Base-by-base conservation (phyloP, 2,797 vertebrate genomes). In the Gephyroberyx darwinii region DNA sequence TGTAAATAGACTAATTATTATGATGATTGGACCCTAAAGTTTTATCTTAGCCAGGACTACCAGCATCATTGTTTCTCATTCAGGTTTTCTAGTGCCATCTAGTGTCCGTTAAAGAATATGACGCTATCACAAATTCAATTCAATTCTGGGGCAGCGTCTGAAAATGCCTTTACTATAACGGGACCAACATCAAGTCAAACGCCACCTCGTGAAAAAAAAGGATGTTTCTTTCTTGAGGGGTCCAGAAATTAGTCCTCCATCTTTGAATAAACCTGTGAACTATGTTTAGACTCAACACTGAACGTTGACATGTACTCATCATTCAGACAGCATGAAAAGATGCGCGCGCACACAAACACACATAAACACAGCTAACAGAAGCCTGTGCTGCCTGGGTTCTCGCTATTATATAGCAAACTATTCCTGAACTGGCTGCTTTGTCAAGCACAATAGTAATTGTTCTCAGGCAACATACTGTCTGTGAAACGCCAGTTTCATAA, bases 391-490 rank as follows among this genome's bases (percentile, higher is more conserved):
- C 26, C 26, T 1, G 3, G 8, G 48, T 9, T 48, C 63, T 80
- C 65, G 63, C 69, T 62, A 53, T 60, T 51, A 86, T 85, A 80
- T 76, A 84, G 77, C 65, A 77, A 84, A 67, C 59, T n/a, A 16
- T 90, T 89, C 85, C 83, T 87, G 91, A 91, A 90, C 84, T 65
- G 83, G 71, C 82, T 86, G 83, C 75, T 87, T 91, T 91, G 88
- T 91, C 48, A 72, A 74, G 64, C 72, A 89, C 82, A 91, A 90
- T 81, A 70, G 78, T 64, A 81, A 78, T 78, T 86, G 85, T 86
- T 78, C 51, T 68, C 74, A 77, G 19, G 52, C 57, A 73, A 67
- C 69, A 80, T 65, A 75, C 78, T 80, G 53, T 62, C 74, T 26
- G 47, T 50, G 33, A 41, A 37, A 43, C 14, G 16, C 35, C 63